Percentiles rank a stretch among this genome's conserved stretches.
phyloP scores from a whole-genome alignment of 2,113 vertebrate species.

The Todiramphus chloris region DNA sequence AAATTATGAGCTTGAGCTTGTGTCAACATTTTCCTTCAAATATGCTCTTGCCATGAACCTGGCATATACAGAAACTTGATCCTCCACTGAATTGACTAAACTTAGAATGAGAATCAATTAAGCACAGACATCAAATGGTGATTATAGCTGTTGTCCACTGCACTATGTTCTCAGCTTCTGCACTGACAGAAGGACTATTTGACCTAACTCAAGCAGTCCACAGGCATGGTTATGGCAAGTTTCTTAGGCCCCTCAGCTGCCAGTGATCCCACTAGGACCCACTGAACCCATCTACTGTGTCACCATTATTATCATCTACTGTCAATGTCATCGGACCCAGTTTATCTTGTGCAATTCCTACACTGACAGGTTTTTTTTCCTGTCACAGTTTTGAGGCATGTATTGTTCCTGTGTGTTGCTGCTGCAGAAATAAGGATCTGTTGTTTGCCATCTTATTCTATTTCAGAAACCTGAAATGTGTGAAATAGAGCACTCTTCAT shows the following conservation, averaged over 20 bases:
- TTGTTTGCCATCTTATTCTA: neutral
- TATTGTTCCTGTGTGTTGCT: neutral
- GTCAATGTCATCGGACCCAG: neutral
- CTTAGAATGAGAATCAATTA: neutral
- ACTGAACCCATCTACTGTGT: neutral
- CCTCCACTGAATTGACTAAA: neutral
- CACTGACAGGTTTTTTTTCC: neutral
- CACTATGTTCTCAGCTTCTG: neutral
- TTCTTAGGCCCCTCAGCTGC: neutral
- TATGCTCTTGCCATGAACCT: neutral
- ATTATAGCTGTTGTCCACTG: neutral
- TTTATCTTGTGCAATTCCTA: neutral
- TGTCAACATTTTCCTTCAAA: constrained; percentile 8
- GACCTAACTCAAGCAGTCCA: neutral
- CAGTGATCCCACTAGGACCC: neutral
- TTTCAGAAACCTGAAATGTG: neutral
- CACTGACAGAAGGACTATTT: neutral
- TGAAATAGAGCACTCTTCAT: neutral
- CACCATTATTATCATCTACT: neutral
- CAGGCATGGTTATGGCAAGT: neutral
- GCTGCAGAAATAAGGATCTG: neutral
- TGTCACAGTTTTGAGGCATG: neutral
- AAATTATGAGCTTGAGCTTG: neutral
- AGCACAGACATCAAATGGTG: neutral
- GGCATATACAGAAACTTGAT: neutral